phyloP scores from a whole-genome alignment of 2,797 vertebrate species.

The Protonibea diacanthus region DNA sequence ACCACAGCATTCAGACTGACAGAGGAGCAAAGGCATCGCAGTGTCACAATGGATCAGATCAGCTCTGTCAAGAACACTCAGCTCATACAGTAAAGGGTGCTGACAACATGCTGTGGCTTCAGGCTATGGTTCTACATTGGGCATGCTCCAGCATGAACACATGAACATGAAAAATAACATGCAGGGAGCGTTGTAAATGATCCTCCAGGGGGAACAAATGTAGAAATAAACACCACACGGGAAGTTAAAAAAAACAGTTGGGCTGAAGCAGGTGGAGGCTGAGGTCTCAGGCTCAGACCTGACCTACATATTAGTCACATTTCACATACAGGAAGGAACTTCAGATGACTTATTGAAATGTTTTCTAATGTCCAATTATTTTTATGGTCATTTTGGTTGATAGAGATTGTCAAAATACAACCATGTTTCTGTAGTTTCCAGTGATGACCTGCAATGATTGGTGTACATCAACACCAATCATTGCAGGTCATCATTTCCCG shows the following conservation, averaged over 20 bases:
- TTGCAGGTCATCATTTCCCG: background rate
- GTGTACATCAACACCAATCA: too few relatives aligned
- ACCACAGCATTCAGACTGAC: conserved; percentile 58
- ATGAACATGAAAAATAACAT: conserved; percentile 45
- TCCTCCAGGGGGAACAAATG: conserved; percentile 22
- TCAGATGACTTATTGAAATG: background rate
- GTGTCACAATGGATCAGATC: conserved; percentile 51
- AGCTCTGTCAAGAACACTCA: conserved; percentile 34
- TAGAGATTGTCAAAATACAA: background rate
- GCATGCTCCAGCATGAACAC: conserved; percentile 27
- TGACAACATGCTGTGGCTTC: conserved; percentile 51
- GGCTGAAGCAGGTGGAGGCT: background rate
- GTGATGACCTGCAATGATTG: background rate
- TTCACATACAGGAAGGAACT: conserved; percentile 6
- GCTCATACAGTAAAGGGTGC: conserved; percentile 34
- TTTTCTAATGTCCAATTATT: background rate
- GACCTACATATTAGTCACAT: background rate
- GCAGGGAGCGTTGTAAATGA: conserved; percentile 18
- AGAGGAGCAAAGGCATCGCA: conserved; percentile 59
- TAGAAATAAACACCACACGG: conserved; percentile 9
- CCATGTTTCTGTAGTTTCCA: background rate
- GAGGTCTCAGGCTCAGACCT: background rate
- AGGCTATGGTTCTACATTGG: conserved; percentile 7
- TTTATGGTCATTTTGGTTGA: background rate
- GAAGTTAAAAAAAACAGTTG: background rate